Conservation (phyloP, 64 coral and sea anemone species). For the Trachythela sp. region DNA sequence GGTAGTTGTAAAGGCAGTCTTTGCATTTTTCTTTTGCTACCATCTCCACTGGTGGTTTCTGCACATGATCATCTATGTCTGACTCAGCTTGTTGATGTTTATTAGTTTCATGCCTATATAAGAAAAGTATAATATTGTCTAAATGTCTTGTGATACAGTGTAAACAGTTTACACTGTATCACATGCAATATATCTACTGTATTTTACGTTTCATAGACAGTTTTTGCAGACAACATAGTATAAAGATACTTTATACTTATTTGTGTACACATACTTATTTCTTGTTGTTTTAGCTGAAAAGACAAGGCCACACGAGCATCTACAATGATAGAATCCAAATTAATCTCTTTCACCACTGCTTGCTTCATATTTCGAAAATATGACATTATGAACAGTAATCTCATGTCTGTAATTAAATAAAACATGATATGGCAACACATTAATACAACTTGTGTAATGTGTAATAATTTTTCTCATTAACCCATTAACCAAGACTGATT, state of each 20-base stretch:
- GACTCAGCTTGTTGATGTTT: neutral
- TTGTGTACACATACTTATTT: conserved; percentile 29
- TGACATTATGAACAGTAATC: conserved; percentile 1
- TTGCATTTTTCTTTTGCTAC: neutral
- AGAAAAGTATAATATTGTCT: too few species aligned
- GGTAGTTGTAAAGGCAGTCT: conserved; percentile 37
- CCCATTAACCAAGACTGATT: too few species aligned
- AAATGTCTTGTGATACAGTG: too few species aligned
- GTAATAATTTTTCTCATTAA: too few species aligned
- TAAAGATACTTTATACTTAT: too few species aligned
- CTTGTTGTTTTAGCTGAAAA: conserved; percentile 32
- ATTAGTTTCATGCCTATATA: too few species aligned
- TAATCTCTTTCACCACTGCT: conserved; percentile 31
- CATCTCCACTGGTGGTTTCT: neutral
- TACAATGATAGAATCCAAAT: conserved; percentile 48
- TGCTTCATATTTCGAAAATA: neutral
- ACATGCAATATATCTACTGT: too few species aligned
- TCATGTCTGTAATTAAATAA: conserved; percentile 34
- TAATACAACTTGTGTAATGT: too few species aligned
- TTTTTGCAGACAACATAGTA: too few species aligned
- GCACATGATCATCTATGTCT: neutral
- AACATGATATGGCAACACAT: too few species aligned
- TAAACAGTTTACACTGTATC: too few species aligned
- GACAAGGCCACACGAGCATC: conserved; percentile 28
- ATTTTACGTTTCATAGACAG: too few species aligned